Evolutionary conservation across 1,140 invertebrate species (phyloP).

Genomic region (Medauroidea extradentata): DNA sequence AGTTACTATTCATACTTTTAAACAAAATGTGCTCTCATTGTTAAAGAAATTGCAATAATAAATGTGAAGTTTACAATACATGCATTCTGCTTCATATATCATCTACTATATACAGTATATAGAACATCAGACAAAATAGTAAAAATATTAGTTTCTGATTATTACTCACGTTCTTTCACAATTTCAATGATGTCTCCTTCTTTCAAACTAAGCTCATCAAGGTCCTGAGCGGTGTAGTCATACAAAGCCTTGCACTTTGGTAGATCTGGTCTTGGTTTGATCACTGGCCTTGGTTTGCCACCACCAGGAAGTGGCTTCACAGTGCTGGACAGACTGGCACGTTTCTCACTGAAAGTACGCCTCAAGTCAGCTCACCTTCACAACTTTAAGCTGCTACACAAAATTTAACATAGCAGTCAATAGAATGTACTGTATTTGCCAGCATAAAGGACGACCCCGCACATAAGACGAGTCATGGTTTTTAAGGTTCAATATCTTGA

Average conservation of each 20-base stretch:
- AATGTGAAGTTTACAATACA: too few relatives aligned
- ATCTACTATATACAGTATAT: too few relatives aligned
- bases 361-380: too few relatives aligned
- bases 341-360: slow-evolving; percentile 34
- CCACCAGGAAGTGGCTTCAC: slow-evolving; percentile 21
- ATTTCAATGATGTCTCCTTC: slow-evolving; percentile 62
- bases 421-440: background rate
- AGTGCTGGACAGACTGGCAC: slow-evolving; percentile 22
- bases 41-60: too few relatives aligned
- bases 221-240: slow-evolving; percentile 62
- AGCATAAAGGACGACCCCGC: too few relatives aligned
- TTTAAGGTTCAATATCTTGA: background rate
- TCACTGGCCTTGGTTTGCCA: slow-evolving; percentile 13
- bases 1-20: slow-evolving; percentile 6
- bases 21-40: background rate
- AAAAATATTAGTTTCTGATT: too few relatives aligned
- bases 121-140: too few relatives aligned
- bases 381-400: background rate
- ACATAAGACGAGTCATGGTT: too few relatives aligned
- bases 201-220: slow-evolving; percentile 61
- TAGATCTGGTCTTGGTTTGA: slow-evolving; percentile 35
- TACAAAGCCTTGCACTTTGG: slow-evolving; percentile 59
- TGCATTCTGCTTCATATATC: too few relatives aligned
- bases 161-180: slow-evolving; percentile 56
- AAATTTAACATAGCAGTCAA: background rate